Conservation (phyloP, 2,113 vertebrate species). For the Corythaixoides concolor region DNA sequence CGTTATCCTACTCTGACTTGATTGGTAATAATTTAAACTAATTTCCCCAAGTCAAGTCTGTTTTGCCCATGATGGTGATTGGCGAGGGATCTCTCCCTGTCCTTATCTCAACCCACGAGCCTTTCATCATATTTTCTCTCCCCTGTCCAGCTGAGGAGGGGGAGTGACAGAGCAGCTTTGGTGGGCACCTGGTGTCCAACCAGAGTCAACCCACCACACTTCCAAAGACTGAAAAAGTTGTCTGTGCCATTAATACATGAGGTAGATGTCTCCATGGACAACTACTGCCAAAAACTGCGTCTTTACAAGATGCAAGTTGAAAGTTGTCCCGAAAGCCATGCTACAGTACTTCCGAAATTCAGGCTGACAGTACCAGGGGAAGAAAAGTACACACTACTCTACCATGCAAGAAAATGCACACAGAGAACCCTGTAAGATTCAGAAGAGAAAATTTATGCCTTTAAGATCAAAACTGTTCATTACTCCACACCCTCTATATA, state of each 20-base stretch:
- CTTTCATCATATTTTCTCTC: no score
- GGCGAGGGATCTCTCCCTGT: no score
- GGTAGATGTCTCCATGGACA: not conserved
- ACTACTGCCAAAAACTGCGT: not conserved
- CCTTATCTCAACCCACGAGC: no score
- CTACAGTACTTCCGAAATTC: not conserved
- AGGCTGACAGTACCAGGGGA: not conserved
- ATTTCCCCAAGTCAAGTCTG: no score
- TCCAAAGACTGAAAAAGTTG: not conserved
- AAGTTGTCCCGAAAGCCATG: not conserved
- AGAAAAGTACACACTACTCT: not conserved
- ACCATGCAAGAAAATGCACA: not conserved
- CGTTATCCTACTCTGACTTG: no score
- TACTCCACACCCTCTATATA: no score
- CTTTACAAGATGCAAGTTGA: not conserved
- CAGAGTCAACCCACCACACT: no score
- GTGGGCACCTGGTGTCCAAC: no score
- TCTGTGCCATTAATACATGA: rapidly evolving
- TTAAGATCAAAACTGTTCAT: not conserved
- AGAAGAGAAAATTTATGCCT: not conserved
- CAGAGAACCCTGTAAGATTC: not conserved
- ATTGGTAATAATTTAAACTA: no score
- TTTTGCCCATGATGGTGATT: no score
- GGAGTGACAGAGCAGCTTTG: no score
- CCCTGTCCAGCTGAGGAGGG: no score